Evolutionary conservation across 2,888 invertebrate species (phyloP), one percentile per base, ranked within the genome.

Genomic region (Trissoscelio sp.): DNA sequence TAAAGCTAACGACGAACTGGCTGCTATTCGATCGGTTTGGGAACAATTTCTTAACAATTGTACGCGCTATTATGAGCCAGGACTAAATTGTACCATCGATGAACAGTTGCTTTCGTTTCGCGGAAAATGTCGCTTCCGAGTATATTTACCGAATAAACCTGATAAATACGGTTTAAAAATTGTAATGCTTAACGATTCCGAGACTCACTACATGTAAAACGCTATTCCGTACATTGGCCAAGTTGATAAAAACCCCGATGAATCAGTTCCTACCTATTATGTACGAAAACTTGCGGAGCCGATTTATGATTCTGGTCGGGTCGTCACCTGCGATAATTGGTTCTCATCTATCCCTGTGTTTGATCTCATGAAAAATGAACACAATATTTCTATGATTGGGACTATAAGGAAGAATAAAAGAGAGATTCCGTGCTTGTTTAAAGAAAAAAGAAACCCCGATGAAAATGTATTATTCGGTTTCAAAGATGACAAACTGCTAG

Each of bases 101-200:
- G 85, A 88, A 64, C 84, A 85, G 53, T 55, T 87, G 12, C 66
- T 86, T 12, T 31, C 69, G 12, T 88, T 86, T 70, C 58, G 83
- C n/a, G 86, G 86, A 2, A 28, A 82, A 12, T 86, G 85, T 22
- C 39, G 42, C 7, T 87, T 87, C 37, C 73, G 81, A 55, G 81
- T 86, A 31, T 86, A 87, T 62, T 81, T 86, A 6, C 82, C 83
- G 0, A 70, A 67, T n/a, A n/a, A n/a, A n/a, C n/a, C n/a, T n/a
- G n/a, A n/a, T n/a, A n/a, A n/a, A n/a, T n/a, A n/a, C n/a, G n/a
- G n/a, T n/a, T n/a, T n/a, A n/a, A n/a, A n/a, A n/a, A n/a, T n/a
- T n/a, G n/a, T n/a, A n/a, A n/a, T 72, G 37, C 20, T 85, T 4
- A 82, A 83, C 51, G 84, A 83, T 37, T 18, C 81, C 0, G 67